Evolutionary conservation across 2,113 vertebrate species (phyloP).

Genomic region (Haemorhous mexicanus): DNA sequence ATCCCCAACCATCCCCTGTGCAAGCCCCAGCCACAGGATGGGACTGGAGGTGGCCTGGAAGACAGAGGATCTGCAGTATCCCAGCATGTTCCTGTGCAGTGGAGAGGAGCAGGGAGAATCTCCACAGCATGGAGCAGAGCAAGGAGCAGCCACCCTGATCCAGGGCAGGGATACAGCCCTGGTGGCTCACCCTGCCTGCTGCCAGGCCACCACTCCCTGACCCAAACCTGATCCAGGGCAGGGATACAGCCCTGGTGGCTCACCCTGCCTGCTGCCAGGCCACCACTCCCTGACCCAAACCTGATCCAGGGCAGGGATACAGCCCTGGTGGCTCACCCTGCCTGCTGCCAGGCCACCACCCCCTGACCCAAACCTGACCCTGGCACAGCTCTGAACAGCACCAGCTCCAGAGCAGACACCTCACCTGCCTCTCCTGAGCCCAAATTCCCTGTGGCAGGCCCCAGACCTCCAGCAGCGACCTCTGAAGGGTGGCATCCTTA

Average conservation of each 20-base stretch:
- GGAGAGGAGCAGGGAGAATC: background rate
- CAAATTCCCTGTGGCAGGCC: accelerated
- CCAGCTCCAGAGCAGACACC: accelerated
- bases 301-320: background rate
- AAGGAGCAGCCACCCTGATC: background rate
- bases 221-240: background rate
- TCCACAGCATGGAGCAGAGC: accelerated
- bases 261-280: background rate
- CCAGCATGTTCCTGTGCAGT: background rate
- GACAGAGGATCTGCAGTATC: background rate
- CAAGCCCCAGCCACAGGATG: background rate
- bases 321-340: background rate
- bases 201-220: accelerated
- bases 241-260: accelerated
- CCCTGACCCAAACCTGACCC: background rate
- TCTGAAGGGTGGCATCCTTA: accelerated
- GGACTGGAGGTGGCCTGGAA: background rate
- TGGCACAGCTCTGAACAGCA: accelerated
- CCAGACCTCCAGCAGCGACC: background rate
- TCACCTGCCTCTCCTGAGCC: background rate
- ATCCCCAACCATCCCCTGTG: background rate
- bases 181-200: background rate
- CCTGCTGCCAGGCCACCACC: accelerated
- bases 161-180: accelerated
- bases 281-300: background rate